These are phyloP conservation scores for Nothoprocta pentlandii DNA, from an alignment of 2,113 vertebrate species.

Conservation along the genomic window DNA sequence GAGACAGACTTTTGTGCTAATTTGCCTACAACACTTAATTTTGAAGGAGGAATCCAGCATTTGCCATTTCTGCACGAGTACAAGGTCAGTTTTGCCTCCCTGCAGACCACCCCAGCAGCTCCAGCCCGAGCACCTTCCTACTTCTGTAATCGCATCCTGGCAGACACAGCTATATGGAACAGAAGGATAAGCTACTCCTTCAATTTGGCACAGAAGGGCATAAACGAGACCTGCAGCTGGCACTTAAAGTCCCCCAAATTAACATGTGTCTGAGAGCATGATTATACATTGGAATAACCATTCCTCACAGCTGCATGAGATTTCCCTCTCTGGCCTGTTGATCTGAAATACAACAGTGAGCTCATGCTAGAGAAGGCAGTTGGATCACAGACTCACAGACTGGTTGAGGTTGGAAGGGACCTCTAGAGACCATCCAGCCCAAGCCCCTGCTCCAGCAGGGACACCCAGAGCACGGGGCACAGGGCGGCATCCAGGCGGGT, in stretches of 20 bases:
- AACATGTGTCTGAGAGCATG: neutral
- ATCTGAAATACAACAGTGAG: rapidly evolving
- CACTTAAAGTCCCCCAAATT: neutral
- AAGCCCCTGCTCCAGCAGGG: too few species aligned
- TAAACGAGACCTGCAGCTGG: neutral
- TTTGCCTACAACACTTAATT: neutral
- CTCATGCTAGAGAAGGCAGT: rapidly evolving
- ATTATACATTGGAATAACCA: neutral
- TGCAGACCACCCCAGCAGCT: neutral
- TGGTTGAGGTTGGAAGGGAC: too few species aligned
- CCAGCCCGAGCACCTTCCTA: neutral
- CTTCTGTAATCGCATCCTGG: neutral
- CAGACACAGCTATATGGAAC: neutral
- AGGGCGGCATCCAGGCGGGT: too few species aligned
- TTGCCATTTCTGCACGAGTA: neutral
- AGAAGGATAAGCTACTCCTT: neutral
- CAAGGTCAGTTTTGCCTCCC: neutral
- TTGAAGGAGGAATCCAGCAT: neutral
- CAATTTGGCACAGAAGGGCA: neutral
- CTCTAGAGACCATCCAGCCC: too few species aligned
- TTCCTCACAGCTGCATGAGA: neutral
- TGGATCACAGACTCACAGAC: too few species aligned
- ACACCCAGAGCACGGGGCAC: too few species aligned
- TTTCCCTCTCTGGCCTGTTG: neutral
- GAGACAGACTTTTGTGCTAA: neutral